A percentile compares a stretch with the other conserved stretches of the same genome.
Conservation (phyloP, 2,797 vertebrate genomes). For the Malurus splendens region DNA sequence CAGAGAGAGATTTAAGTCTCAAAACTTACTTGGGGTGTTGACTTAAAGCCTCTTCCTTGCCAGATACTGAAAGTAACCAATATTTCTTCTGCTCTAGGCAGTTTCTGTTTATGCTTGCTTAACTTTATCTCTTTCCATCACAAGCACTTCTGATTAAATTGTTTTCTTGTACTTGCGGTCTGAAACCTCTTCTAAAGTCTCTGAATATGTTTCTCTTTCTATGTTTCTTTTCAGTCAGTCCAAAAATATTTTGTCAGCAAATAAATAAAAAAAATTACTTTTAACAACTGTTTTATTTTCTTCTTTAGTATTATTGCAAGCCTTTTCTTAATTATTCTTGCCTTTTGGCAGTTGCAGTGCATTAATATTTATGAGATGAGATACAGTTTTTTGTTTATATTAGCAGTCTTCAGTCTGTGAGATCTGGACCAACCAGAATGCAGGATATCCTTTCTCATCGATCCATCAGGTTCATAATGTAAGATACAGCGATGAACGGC, state of each 20-base stretch:
- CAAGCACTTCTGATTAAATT: constrained; percentile 31
- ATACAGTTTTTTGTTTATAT: constrained; percentile 79
- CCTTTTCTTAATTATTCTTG: constrained; percentile 54
- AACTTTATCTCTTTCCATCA: constrained; percentile 24
- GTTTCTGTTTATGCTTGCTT: constrained; percentile 8
- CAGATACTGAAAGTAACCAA: background rate
- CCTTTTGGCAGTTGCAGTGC: constrained; percentile 58
- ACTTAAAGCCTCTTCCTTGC: background rate
- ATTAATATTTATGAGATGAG: constrained; percentile 75
- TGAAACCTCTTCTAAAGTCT: constrained; percentile 20
- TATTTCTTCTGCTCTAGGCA: background rate
- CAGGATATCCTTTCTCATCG: constrained; percentile 81
- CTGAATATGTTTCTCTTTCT: background rate
- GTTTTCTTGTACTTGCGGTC: constrained; percentile 37
- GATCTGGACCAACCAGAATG: constrained; percentile 81
- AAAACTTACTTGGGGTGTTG: background rate
- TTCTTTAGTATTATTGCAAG: constrained; percentile 40
- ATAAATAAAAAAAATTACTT: constrained; percentile 38
- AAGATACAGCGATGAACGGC: constrained; percentile 65
- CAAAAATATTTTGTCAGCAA: constrained; percentile 45
- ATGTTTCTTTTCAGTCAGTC: constrained; percentile 10
- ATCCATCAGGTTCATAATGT: constrained; percentile 82
- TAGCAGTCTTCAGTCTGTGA: constrained; percentile 82
- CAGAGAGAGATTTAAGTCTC: background rate
- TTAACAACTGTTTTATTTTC: constrained; percentile 7